These are phyloP conservation scores for Notocelia uddmanniana DNA, from an alignment of 2,888 invertebrate genomes.

Conservation along the genomic window DNA sequence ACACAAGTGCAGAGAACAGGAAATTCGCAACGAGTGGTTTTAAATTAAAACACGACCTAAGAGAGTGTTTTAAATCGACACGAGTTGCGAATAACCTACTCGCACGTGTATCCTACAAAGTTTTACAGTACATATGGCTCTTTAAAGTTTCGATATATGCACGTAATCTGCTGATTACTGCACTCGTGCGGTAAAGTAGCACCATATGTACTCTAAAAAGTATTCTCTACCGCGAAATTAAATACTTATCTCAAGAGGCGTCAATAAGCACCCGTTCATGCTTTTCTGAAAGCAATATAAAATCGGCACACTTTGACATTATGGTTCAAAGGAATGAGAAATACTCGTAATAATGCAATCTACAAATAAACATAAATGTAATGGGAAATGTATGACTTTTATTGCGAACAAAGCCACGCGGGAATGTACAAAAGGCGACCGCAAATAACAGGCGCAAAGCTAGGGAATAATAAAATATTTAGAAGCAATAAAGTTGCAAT, in stretches of 20 bases:
- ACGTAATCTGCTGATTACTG: too few species aligned
- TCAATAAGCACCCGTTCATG: neutral
- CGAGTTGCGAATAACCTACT: too few species aligned
- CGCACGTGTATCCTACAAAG: too few species aligned
- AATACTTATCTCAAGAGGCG: neutral
- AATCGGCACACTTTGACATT: neutral
- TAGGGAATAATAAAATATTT: slow-evolving; percentile 50
- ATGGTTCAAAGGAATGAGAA: neutral
- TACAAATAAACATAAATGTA: slow-evolving; percentile 19
- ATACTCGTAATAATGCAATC: slow-evolving; percentile 8
- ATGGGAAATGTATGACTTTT: slow-evolving; percentile 28
- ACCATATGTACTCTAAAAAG: too few species aligned
- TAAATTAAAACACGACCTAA: too few species aligned
- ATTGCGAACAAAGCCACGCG: slow-evolving; percentile 17
- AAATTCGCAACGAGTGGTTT: too few species aligned
- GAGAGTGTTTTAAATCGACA: too few species aligned
- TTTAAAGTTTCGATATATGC: too few species aligned
- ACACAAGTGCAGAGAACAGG: too few species aligned
- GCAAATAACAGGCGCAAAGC: slow-evolving; percentile 42
- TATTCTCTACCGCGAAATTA: neutral
- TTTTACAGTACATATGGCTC: too few species aligned
- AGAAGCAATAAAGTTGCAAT: slow-evolving; percentile 50
- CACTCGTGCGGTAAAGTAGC: too few species aligned
- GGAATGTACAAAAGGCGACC: slow-evolving; percentile 28
- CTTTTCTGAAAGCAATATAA: neutral